These are phyloP conservation scores for Dicyrtomina minuta DNA, from an alignment of 2,888 invertebrate genomes.

Conservation along the genomic window DNA sequence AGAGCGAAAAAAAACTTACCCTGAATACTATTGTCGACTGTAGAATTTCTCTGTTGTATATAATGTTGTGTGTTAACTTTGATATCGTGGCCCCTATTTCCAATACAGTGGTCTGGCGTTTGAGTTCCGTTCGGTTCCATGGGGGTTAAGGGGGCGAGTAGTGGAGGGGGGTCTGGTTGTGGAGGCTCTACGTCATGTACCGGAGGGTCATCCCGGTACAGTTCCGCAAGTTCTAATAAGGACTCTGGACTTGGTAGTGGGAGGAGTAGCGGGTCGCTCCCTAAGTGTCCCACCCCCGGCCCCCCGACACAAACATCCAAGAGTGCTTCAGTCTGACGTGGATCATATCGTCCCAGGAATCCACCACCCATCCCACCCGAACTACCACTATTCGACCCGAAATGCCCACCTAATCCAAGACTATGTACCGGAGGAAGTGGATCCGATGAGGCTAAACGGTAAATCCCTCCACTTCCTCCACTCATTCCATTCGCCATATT, in stretches of 20 bases:
- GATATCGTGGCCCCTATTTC: slow-evolving; percentile 41
- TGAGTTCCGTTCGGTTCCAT: slow-evolving; percentile 70
- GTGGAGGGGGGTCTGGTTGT: slow-evolving; percentile 55
- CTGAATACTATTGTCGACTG: slow-evolving; percentile 48
- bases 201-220: slow-evolving; percentile 52
- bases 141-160: slow-evolving; percentile 58
- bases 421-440: slow-evolving; percentile 57
- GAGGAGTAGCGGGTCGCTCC: slow-evolving; percentile 53
- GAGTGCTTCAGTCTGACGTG: slow-evolving; percentile 52
- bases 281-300: slow-evolving; percentile 64
- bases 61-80: slow-evolving; percentile 59
- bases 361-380: slow-evolving; percentile 59
- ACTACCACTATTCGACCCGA: slow-evolving; percentile 65
- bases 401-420: slow-evolving; percentile 59
- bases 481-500: slow-evolving; percentile 39
- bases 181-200: slow-evolving; percentile 52
- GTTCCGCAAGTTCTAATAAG: slow-evolving; percentile 52
- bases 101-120: slow-evolving; percentile 68
- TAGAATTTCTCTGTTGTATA: slow-evolving; percentile 43
- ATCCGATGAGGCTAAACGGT: slow-evolving; percentile 51
- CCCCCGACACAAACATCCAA: slow-evolving; percentile 61
- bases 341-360: slow-evolving; percentile 59
- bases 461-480: slow-evolving; percentile 49
- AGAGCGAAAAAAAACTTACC: too few species aligned
- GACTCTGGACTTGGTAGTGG: slow-evolving; percentile 53